Conservation (phyloP, 2,888 invertebrate genomes). For the Stratiomys singularior region DNA sequence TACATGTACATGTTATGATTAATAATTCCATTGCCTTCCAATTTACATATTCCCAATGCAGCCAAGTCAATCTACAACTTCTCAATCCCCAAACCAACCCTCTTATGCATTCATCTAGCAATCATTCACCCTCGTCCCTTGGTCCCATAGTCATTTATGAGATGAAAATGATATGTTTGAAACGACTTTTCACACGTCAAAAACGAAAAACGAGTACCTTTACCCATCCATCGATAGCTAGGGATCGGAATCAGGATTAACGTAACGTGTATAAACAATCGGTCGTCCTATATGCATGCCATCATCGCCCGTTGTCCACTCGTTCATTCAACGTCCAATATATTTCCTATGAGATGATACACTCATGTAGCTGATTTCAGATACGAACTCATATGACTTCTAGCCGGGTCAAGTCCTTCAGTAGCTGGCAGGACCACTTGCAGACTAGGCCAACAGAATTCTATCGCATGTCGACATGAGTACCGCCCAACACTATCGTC, state of each 20-base stretch:
- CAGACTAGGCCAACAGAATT: not conserved
- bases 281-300: too few species aligned
- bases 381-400: constrained; percentile 22
- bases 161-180: constrained; percentile 39
- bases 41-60: too few species aligned
- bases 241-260: not conserved
- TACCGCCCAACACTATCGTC: not conserved
- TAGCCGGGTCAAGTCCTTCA: not conserved
- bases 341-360: not conserved
- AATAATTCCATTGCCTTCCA: too few species aligned
- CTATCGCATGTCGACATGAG: not conserved
- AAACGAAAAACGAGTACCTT: constrained; percentile 3
- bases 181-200: constrained; percentile 35
- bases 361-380: not conserved
- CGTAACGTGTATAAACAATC: not conserved
- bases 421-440: not conserved
- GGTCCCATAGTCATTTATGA: constrained; percentile 26
- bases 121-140: not conserved
- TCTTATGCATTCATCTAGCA: not conserved
- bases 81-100: not conserved
- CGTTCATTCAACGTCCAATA: not conserved
- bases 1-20: too few species aligned
- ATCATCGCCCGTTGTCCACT: not conserved
- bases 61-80: too few species aligned
- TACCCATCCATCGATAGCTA: not conserved